Conservation (phyloP, 2,888 invertebrate species). For the Spisula subtruncata region DNA sequence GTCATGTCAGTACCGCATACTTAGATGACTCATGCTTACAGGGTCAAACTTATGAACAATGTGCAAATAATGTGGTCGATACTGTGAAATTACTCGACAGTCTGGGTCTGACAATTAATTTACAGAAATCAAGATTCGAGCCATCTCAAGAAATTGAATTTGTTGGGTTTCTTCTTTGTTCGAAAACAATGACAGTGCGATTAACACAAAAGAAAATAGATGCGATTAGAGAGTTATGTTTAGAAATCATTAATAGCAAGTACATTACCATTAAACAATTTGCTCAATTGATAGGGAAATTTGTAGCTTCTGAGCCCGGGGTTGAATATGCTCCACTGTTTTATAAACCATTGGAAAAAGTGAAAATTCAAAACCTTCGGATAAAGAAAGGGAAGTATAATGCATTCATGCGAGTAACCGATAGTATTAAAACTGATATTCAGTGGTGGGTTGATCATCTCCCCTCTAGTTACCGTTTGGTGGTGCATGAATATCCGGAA, state of each 20-base stretch:
- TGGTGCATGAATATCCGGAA: neutral
- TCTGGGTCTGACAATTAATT: neutral
- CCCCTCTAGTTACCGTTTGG: neutral
- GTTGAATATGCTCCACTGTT: constrained; percentile 64
- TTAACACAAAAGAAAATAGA: constrained; percentile 43
- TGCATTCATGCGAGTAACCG: constrained; percentile 45
- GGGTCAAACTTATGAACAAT: neutral
- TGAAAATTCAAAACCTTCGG: constrained; percentile 59
- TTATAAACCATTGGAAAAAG: constrained; percentile 64
- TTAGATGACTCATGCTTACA: constrained; percentile 25
- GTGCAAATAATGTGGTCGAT: neutral
- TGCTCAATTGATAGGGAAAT: constrained; percentile 60
- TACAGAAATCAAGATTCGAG: neutral
- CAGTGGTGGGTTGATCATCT: constrained; percentile 44
- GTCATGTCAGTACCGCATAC: neutral
- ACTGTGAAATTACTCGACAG: neutral
- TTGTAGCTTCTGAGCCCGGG: constrained; percentile 44
- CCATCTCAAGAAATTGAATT: constrained; percentile 27
- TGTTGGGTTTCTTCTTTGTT: constrained; percentile 41
- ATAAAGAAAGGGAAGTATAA: constrained; percentile 21
- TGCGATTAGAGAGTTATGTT: constrained; percentile 43
- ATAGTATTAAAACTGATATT: neutral
- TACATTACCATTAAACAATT: constrained; percentile 53
- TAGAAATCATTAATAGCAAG: constrained; percentile 17
- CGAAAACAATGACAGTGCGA: constrained; percentile 48